Percentiles rank a stretch among this genome's conserved stretches.
These are phyloP conservation scores for Ruditapes philippinarum DNA, from an alignment of 1,140 invertebrate genomes.

Conservation along the genomic window DNA sequence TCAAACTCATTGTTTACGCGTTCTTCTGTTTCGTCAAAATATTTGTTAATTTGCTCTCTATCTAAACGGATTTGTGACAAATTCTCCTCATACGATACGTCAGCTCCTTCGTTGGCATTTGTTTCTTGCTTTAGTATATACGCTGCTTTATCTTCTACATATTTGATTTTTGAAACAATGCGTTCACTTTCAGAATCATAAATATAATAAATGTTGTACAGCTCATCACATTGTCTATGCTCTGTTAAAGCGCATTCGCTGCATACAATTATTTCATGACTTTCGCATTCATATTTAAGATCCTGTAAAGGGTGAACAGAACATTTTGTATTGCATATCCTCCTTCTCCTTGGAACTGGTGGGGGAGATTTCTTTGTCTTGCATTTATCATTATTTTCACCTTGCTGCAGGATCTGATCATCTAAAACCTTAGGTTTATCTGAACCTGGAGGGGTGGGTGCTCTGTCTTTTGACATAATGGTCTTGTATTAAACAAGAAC, in stretches of 20 bases:
- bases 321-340: neutral
- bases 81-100: neutral
- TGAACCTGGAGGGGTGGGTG: too few relatives aligned
- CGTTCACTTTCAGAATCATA: neutral
- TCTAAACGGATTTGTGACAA: neutral
- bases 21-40: neutral
- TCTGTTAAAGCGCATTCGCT: neutral
- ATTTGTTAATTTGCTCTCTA: neutral
- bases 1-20: neutral
- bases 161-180: neutral
- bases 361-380: neutral
- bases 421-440: too few relatives aligned
- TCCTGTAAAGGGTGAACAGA: neutral
- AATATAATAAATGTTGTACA: neutral
- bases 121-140: neutral
- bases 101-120: neutral
- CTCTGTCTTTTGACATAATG: too few relatives aligned
- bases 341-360: neutral
- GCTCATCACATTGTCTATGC: neutral
- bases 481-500: too few relatives aligned
- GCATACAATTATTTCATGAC: neutral
- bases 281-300: neutral
- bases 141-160: neutral
- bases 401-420: too few relatives aligned
- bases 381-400: neutral